Evolutionary conservation across 2,888 invertebrate genomes (phyloP).

Genomic region (Creontiades dilutus): DNA sequence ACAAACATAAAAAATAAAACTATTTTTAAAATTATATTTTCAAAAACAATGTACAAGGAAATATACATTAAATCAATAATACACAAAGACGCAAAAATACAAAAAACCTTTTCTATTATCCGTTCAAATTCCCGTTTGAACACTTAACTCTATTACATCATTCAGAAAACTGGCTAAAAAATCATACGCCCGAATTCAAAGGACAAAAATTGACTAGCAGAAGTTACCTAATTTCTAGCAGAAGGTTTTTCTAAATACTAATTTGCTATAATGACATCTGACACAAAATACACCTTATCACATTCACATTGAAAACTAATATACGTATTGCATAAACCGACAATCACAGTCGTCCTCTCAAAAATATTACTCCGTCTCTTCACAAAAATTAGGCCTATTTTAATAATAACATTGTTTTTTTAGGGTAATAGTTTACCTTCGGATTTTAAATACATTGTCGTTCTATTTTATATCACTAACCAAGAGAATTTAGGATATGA

Average conservation of each 20-base stretch:
- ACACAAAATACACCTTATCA: conserved; percentile 65
- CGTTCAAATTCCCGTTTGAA: conserved; percentile 1
- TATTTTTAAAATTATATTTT: background rate
- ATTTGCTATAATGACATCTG: conserved; percentile 62
- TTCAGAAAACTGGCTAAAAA: conserved; percentile 29
- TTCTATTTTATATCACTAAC: conserved; percentile 60
- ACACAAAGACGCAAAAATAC: background rate
- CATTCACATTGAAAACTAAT: conserved; percentile 69
- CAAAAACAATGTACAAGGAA: conserved; percentile 35
- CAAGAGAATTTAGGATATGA: conserved; percentile 67
- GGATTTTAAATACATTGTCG: conserved; percentile 29
- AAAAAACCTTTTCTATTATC: background rate
- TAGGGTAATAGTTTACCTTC: conserved; percentile 29
- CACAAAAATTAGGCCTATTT: conserved; percentile 69
- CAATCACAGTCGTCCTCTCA: conserved; percentile 68
- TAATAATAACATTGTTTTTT: conserved; percentile 55
- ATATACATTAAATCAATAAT: conserved; percentile 28
- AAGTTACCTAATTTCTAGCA: conserved; percentile 66
- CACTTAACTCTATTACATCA: background rate
- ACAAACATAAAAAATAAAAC: conserved; percentile 25
- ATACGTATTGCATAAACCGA: conserved; percentile 68
- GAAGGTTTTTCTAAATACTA: conserved; percentile 51
- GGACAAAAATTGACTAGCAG: conserved; percentile 68
- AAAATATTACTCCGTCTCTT: conserved; percentile 69
- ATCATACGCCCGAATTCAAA: conserved; percentile 27